Percentiles rank a stretch among this genome's conserved stretches.
Conservation (phyloP, 2,797 vertebrate species). For the Diglossa cyanea region DNA sequence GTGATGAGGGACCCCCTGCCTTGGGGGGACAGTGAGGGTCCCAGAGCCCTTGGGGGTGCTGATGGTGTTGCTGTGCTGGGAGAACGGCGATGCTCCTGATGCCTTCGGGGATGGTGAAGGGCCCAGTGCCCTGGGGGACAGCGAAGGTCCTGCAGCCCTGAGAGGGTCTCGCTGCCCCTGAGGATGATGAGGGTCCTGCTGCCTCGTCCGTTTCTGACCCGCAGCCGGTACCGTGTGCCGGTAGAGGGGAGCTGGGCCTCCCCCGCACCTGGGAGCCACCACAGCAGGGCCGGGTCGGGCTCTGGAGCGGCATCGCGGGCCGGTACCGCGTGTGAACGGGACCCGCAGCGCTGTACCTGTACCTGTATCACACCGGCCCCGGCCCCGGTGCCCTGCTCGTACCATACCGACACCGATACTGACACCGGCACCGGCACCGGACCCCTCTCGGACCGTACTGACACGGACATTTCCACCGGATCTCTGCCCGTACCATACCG, state of each 20-base stretch:
- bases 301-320: not conserved
- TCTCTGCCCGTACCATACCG: not conserved
- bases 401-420: not conserved
- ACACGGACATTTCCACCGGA: accelerated
- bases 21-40: not conserved
- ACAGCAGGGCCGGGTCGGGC: not conserved
- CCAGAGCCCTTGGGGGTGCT: not conserved
- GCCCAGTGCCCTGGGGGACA: not conserved
- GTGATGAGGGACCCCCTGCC: too few species aligned
- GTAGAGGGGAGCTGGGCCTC: not conserved
- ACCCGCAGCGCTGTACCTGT: not conserved
- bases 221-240: not conserved
- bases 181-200: not conserved
- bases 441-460: not conserved
- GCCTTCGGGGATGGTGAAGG: not conserved
- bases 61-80: not conserved
- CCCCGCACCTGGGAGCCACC: not conserved
- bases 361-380: not conserved
- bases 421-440: too few species aligned
- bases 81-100: not conserved
- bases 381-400: too few species aligned
- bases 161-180: not conserved
- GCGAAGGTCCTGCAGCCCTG: not conserved
- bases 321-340: not conserved
- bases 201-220: not conserved